A percentile compares a stretch with the other conserved stretches of the same genome.
Evolutionary conservation across 1,140 invertebrate species (phyloP).

Genomic region (Zaprionus vittiger): DNA sequence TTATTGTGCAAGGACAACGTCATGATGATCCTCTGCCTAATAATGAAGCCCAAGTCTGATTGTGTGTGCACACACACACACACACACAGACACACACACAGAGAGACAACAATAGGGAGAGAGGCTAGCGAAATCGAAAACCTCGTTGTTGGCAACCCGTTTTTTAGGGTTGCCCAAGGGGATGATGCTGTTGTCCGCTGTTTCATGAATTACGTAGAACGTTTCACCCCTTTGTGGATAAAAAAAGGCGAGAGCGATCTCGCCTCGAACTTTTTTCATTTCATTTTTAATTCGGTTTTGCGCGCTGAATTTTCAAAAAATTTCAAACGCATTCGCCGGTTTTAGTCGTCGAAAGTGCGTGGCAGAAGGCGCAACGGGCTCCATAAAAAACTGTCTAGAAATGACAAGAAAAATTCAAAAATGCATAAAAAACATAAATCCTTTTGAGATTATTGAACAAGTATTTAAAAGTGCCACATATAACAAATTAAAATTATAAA

Average conservation of each 20-base stretch:
- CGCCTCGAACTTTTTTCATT: conserved; percentile 56
- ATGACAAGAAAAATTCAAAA: neutral
- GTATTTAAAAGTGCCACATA: neutral
- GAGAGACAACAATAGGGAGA: conserved; percentile 64
- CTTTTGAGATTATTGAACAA: conserved; percentile 11
- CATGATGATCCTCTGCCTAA: conserved; percentile 58
- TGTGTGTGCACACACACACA: conserved; percentile 22
- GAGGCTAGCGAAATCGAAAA: conserved; percentile 55
- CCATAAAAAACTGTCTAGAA: conserved; percentile 13
- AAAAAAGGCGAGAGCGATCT: conserved; percentile 65
- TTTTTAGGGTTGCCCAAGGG: conserved; percentile 67
- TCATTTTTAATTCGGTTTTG: conserved; percentile 13
- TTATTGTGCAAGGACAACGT: conserved; percentile 71
- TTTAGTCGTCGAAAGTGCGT: conserved; percentile 78
- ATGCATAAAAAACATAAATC: neutral
- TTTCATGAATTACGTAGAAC: conserved; percentile 56
- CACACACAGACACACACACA: neutral
- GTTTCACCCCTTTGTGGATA: conserved; percentile 76
- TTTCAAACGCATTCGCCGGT: conserved; percentile 48
- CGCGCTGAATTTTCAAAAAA: conserved; percentile 58
- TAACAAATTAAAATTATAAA: neutral
- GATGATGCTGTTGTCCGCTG: conserved; percentile 53
- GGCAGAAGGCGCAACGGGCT: conserved; percentile 56
- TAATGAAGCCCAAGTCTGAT: conserved; percentile 39
- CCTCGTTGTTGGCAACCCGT: conserved; percentile 55